Evolutionary conservation across 2,888 invertebrate species (phyloP).

Genomic region (Papilio demoleus): DNA sequence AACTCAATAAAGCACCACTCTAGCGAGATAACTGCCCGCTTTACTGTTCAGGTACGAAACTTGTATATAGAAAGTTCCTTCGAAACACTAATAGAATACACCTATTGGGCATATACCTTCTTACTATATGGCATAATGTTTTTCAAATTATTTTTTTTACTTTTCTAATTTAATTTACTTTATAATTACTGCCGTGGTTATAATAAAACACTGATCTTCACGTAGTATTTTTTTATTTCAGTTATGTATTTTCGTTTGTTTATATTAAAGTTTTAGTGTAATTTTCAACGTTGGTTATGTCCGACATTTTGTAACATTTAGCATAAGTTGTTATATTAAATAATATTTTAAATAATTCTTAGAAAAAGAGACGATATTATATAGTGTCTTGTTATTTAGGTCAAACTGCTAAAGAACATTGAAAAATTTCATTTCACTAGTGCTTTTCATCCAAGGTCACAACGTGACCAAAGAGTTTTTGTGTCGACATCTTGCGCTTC

Average conservation of each 20-base stretch:
- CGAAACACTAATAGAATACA: not conserved
- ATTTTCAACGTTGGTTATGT: too few species aligned
- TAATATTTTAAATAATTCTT: too few species aligned
- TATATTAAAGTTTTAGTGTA: too few species aligned
- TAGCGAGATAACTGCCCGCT: constrained; percentile 16
- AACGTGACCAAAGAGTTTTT: constrained; percentile 28
- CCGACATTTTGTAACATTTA: too few species aligned
- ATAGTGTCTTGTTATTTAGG: constrained; percentile 9
- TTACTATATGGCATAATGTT: not conserved
- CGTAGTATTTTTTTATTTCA: too few species aligned
- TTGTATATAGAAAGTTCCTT: constrained; percentile 5
- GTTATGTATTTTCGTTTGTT: too few species aligned
- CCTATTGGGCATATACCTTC: not conserved
- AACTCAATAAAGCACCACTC: constrained; percentile 38
- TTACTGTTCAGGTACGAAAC: constrained; percentile 1
- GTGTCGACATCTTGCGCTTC: constrained; percentile 5
- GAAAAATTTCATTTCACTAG: not conserved
- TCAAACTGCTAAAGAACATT: constrained; percentile 14
- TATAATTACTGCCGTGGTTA: too few species aligned
- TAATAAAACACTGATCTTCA: too few species aligned
- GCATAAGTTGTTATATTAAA: too few species aligned
- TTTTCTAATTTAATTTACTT: too few species aligned
- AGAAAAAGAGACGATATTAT: not conserved
- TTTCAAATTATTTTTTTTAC: too few species aligned
- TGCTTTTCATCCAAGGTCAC: constrained; percentile 15